Conservation (phyloP, 2,797 vertebrate species). For the Diplodus sargus region DNA sequence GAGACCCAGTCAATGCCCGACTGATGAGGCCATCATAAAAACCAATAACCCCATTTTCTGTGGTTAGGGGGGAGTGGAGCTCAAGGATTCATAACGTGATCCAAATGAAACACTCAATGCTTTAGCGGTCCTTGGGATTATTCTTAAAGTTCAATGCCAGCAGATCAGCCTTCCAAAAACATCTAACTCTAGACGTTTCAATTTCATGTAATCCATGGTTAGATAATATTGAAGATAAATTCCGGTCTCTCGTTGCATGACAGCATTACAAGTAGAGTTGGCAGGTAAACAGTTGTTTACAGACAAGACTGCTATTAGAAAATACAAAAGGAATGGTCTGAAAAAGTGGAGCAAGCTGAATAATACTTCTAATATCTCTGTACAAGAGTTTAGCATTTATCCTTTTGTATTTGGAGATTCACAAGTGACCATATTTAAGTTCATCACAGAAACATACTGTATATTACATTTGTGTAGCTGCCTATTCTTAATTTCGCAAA, state of each 20-base stretch:
- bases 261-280: background rate
- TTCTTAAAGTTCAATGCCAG: constrained; percentile 31
- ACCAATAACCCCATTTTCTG: constrained; percentile 28
- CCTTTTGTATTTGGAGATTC: background rate
- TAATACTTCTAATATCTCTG: background rate
- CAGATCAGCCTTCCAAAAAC: constrained; percentile 17
- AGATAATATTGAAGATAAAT: constrained; percentile 12
- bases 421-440: background rate
- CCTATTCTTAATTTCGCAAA: background rate
- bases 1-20: constrained; percentile 49
- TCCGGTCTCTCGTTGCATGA: background rate
- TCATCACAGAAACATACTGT: background rate
- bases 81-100: constrained; percentile 33
- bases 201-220: constrained; percentile 18
- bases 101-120: constrained; percentile 38
- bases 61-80: constrained; percentile 21
- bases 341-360: background rate
- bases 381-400: background rate
- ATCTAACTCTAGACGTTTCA: constrained; percentile 17
- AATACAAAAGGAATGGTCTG: background rate
- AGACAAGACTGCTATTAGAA: background rate
- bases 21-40: constrained; percentile 59
- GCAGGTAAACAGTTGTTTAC: background rate
- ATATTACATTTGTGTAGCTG: background rate
- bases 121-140: constrained; percentile 1